Conservation (phyloP, 2,797 vertebrate genomes). For the Crocodylus rhombifer region DNA sequence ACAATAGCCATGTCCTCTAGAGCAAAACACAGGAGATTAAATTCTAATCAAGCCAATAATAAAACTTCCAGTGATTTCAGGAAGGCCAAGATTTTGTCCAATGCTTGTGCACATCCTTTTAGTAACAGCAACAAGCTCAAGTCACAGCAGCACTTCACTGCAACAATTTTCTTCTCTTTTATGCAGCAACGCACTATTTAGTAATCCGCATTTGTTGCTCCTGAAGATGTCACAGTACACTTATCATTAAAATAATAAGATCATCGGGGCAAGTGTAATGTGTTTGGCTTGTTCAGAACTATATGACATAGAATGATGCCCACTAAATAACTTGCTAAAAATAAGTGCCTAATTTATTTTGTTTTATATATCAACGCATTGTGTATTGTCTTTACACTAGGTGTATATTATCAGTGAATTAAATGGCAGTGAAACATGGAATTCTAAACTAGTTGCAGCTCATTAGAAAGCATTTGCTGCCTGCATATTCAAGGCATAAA, state of each 20-base stretch:
- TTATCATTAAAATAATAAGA: slow-evolving; percentile 35
- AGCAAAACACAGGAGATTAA: background rate
- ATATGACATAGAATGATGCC: background rate
- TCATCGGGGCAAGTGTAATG: background rate
- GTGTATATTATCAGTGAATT: background rate
- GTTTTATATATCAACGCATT: background rate
- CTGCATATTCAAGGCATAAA: background rate
- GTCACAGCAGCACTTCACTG: accelerated
- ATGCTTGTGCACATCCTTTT: background rate
- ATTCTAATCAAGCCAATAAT: accelerated
- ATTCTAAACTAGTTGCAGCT: background rate
- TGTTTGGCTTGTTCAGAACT: background rate
- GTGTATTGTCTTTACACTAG: background rate
- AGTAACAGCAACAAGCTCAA: background rate
- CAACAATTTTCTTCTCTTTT: too few species aligned
- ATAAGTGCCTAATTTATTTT: background rate
- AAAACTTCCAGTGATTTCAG: background rate
- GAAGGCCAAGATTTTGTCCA: background rate
- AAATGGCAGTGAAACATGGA: background rate
- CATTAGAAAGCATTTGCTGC: background rate
- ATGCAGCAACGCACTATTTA: background rate
- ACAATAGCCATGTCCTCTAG: background rate
- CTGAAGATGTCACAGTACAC: background rate
- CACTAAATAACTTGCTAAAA: slow-evolving; percentile 9
- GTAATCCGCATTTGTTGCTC: background rate